A percentile compares a stretch with the other conserved stretches of the same genome.
phyloP scores from a whole-genome alignment of 2,113 vertebrate genomes.

The Monarcha castaneiventris region DNA sequence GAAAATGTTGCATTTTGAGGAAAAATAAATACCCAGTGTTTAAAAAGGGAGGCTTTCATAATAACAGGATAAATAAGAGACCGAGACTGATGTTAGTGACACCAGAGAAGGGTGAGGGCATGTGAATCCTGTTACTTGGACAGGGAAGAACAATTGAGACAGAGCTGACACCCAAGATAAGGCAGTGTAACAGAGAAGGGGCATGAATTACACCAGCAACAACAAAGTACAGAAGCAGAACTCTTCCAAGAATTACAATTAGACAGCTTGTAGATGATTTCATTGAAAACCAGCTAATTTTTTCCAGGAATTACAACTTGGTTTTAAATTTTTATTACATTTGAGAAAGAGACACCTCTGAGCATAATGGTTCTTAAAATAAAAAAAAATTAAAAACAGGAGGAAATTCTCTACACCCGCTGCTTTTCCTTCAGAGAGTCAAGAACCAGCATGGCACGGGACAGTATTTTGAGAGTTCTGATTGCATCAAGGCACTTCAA shows the following conservation, averaged over 20 bases:
- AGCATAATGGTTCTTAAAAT: neutral
- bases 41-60: neutral
- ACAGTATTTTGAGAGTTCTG: neutral
- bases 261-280: neutral
- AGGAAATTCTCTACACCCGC: neutral
- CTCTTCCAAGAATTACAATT: neutral
- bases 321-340: neutral
- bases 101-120: neutral
- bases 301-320: neutral
- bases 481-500: neutral
- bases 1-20: neutral
- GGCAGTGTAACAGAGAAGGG: neutral
- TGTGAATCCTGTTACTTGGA: neutral
- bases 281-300: neutral
- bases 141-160: neutral
- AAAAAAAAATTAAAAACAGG: neutral
- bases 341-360: neutral
- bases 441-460: neutral
- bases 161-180: neutral
- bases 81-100: neutral
- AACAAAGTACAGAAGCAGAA: neutral
- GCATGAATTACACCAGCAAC: neutral
- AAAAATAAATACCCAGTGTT: neutral
- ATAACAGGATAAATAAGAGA: neutral
- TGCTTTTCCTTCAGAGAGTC: neutral